phyloP scores from a whole-genome alignment of 2,797 vertebrate species.

The Epinephelus malabaricus region DNA sequence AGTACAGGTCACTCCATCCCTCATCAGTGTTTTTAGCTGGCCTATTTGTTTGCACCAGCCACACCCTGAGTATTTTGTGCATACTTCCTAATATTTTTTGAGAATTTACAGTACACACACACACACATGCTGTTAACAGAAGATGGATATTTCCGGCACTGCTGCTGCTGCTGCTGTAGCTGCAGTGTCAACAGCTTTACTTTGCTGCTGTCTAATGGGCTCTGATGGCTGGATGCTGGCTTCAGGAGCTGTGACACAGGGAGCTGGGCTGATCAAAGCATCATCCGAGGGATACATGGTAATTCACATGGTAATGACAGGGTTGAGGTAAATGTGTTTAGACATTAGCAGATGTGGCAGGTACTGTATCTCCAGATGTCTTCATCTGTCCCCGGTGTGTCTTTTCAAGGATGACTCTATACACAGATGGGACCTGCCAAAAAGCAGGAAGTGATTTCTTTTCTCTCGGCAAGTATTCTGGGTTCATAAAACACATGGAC shows the following conservation, averaged over 20 bases:
- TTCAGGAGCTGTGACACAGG: constrained; percentile 55
- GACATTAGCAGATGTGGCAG: constrained; percentile 85
- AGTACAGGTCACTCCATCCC: not conserved
- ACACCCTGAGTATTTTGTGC: not conserved
- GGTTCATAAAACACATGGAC: constrained; percentile 54
- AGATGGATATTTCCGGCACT: constrained; percentile 39
- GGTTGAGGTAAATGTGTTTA: constrained; percentile 81
- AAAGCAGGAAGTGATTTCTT: constrained; percentile 61
- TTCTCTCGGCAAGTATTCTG: constrained; percentile 43
- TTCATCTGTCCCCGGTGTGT: constrained; percentile 77
- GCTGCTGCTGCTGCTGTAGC: constrained; percentile 10
- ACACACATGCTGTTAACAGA: constrained; percentile 10
- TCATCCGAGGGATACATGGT: constrained; percentile 66
- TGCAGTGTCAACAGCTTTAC: constrained; percentile 34
- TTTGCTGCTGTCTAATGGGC: constrained; percentile 63
- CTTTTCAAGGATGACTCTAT: constrained; percentile 76
- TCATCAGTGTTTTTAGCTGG: not conserved
- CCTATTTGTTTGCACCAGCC: not conserved
- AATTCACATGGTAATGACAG: constrained; percentile 76
- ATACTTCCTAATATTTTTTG: not conserved
- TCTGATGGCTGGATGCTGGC: constrained; percentile 63
- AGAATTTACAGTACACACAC: not conserved
- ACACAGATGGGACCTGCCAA: constrained; percentile 81
- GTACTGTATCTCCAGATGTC: constrained; percentile 85
- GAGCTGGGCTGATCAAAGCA: constrained; percentile 82